phyloP scores from a whole-genome alignment of 2,888 invertebrate species.

The Andrena camellia region DNA sequence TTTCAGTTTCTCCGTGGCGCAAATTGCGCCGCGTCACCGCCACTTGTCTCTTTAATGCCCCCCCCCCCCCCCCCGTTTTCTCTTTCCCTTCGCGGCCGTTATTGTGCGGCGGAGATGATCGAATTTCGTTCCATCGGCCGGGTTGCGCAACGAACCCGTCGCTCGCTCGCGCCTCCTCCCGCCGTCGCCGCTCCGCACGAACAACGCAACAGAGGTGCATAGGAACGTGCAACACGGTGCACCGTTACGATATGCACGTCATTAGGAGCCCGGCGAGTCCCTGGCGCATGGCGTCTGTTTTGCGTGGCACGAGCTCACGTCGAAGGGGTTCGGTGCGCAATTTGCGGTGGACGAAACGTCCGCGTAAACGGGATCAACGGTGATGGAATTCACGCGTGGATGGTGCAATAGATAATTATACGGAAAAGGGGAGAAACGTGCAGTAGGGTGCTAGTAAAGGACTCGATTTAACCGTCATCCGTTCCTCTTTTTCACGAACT shows the following conservation, averaged over 20 bases:
- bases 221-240: constrained; percentile 10
- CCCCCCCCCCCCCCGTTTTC: constrained; percentile 11
- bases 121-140: constrained; percentile 62
- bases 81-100: constrained; percentile 25
- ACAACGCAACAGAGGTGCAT: constrained; percentile 5
- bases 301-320: neutral
- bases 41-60: constrained; percentile 56
- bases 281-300: neutral
- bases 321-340: neutral
- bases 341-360: neutral
- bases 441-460: too few relatives aligned
- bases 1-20: constrained; percentile 47
- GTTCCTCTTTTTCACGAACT: too few relatives aligned
- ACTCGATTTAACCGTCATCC: too few relatives aligned
- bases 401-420: too few relatives aligned
- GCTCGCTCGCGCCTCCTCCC: constrained; percentile 42
- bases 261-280: neutral
- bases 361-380: too few relatives aligned
- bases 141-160: constrained; percentile 52
- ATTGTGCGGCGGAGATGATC: constrained; percentile 65
- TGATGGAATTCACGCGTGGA: too few relatives aligned
- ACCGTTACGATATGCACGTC: neutral
- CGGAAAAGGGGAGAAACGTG: too few relatives aligned
- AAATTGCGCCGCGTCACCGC: constrained; percentile 50
- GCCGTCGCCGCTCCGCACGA: constrained; percentile 18